These are phyloP conservation scores for Drosophila sordidapex DNA, from an alignment of 2,888 invertebrate species.

Conservation along the genomic window DNA sequence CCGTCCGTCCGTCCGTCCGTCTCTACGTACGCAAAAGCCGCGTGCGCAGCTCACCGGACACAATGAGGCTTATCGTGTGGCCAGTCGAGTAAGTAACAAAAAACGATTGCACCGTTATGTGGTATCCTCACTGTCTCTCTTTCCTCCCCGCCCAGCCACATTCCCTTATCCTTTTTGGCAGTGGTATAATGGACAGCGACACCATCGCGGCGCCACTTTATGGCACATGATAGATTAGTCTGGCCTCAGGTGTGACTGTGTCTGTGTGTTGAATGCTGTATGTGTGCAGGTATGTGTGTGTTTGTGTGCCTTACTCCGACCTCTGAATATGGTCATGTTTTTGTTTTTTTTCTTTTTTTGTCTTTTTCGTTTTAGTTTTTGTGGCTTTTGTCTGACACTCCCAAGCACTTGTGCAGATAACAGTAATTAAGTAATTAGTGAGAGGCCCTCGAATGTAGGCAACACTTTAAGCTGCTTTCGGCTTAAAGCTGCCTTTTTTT, in stretches of 20 bases:
- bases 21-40: constrained; percentile 80
- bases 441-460: constrained; percentile 46
- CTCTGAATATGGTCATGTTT: constrained; percentile 32
- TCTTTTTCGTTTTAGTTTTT: constrained; percentile 5
- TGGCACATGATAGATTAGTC: constrained; percentile 81
- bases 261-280: constrained; percentile 48
- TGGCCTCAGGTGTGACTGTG: constrained; percentile 69
- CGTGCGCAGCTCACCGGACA: constrained; percentile 78
- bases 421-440: constrained; percentile 74
- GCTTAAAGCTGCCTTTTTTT: not conserved
- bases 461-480: constrained; percentile 48
- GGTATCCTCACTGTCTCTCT: not conserved
- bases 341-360: constrained; percentile 7
- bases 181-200: constrained; percentile 48
- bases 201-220: constrained; percentile 64
- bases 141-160: not conserved
- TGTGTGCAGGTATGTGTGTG: constrained; percentile 69
- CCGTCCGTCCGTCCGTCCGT: not conserved
- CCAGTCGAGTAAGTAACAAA: constrained; percentile 43
- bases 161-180: constrained; percentile 6
- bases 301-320: constrained; percentile 47
- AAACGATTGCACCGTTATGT: constrained; percentile 7
- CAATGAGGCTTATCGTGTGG: constrained; percentile 74
- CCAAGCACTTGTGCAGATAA: constrained; percentile 36
- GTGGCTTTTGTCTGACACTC: constrained; percentile 29